Evolutionary conservation across 2,797 vertebrate species (phyloP).

Genomic region (Lagorchestes hirsutus): DNA sequence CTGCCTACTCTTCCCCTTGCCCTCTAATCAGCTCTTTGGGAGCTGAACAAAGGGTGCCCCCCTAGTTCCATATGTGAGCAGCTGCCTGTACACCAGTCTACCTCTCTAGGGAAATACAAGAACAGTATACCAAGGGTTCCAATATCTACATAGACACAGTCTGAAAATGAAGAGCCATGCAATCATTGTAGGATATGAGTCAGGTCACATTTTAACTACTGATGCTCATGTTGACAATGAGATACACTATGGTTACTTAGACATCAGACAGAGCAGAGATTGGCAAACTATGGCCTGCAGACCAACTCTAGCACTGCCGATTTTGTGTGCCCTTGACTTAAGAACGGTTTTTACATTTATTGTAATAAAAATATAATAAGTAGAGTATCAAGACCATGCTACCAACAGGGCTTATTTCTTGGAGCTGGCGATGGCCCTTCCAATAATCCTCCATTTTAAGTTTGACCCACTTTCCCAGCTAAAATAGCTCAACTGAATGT

Average conservation of each 20-base stretch:
- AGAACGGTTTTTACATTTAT: background rate
- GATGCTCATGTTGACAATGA: conserved; percentile 25
- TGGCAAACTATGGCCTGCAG: background rate
- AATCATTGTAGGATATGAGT: background rate
- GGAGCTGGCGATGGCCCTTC: background rate
- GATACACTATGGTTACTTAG: background rate
- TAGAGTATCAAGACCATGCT: background rate
- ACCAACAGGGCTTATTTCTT: background rate
- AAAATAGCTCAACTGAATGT: conserved; percentile 34
- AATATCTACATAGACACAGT: no score
- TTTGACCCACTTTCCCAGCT: conserved; percentile 5
- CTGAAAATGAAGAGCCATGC: background rate
- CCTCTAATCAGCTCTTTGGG: no score
- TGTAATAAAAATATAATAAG: background rate
- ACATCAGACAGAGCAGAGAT: background rate
- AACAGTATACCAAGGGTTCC: no score
- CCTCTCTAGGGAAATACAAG: no score
- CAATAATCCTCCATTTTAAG: background rate
- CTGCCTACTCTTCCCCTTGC: no score
- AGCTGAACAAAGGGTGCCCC: no score
- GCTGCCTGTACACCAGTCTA: no score
- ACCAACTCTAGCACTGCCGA: background rate
- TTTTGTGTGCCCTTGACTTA: background rate
- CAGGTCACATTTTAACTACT: background rate
- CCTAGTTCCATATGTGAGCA: no score